A percentile compares a stretch with the other conserved stretches of the same genome.
phyloP scores from a whole-genome alignment of 2,797 vertebrate species.

The Hippocampus kuda region DNA sequence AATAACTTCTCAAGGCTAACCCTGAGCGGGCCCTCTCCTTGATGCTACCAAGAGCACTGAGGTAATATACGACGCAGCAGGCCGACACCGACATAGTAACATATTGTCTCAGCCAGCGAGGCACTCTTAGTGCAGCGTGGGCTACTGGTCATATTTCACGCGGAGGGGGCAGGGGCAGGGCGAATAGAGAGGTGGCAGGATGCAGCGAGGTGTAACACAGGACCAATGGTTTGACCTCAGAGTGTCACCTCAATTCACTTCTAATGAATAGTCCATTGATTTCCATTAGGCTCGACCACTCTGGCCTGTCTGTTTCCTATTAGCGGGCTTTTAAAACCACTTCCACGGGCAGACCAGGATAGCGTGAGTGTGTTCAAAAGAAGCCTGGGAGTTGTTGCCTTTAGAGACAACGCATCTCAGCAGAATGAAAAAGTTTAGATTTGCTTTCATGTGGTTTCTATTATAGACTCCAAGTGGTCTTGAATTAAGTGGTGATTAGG shows the following conservation, averaged over 20 bases:
- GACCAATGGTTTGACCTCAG: slow-evolving; percentile 31
- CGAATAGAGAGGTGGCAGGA: slow-evolving; percentile 18
- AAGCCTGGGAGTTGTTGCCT: slow-evolving; percentile 27
- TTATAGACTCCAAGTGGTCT: not conserved
- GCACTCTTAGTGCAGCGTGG: slow-evolving; percentile 20
- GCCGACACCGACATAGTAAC: slow-evolving; percentile 11
- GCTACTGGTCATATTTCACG: slow-evolving; percentile 40
- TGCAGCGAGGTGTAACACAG: slow-evolving; percentile 37
- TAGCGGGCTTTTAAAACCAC: slow-evolving; percentile 56
- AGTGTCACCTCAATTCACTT: slow-evolving; percentile 60
- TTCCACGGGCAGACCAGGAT: slow-evolving; percentile 31
- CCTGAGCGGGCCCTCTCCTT: not conserved
- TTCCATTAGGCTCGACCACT: slow-evolving; percentile 64
- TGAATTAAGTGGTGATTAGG: not conserved
- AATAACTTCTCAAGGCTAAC: not conserved
- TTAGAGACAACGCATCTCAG: slow-evolving; percentile 5
- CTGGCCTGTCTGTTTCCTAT: slow-evolving; percentile 64
- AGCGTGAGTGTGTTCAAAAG: slow-evolving; percentile 18
- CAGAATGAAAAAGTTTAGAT: not conserved
- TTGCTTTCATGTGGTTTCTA: not conserved
- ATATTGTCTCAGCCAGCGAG: slow-evolving; percentile 35
- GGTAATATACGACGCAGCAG: slow-evolving; percentile 28
- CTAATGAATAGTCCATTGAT: slow-evolving; percentile 80
- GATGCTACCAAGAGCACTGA: not conserved
- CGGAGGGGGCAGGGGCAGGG: slow-evolving; percentile 15